Percentiles rank a stretch among this genome's conserved stretches.
These are phyloP conservation scores for Metacarcinus magister DNA, from an alignment of 2,888 invertebrate species.

Conservation along the genomic window DNA sequence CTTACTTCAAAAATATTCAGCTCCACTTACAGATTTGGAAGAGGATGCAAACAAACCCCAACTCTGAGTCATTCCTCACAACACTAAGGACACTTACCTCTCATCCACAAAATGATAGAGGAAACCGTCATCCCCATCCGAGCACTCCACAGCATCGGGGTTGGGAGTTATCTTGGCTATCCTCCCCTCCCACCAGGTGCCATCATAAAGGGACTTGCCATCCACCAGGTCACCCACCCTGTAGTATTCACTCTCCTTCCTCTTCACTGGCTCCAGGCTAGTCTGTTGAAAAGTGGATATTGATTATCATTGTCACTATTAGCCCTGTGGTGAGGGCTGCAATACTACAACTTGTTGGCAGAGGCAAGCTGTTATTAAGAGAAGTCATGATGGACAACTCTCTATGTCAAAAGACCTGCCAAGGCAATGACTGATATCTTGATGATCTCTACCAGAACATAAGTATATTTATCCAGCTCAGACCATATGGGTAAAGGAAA, in stretches of 20 bases:
- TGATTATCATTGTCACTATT: neutral
- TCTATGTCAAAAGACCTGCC: too few relatives aligned
- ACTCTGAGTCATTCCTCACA: neutral
- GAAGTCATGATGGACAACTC: too few relatives aligned
- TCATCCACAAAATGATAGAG: slow-evolving; percentile 84
- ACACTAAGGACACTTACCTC: slow-evolving; percentile 83
- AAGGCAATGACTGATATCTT: too few relatives aligned
- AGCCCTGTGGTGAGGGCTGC: too few relatives aligned
- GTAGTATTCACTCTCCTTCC: slow-evolving; percentile 82
- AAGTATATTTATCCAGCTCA: too few relatives aligned
- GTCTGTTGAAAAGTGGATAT: slow-evolving; percentile 3
- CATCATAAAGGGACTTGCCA: slow-evolving; percentile 87
- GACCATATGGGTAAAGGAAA: too few relatives aligned
- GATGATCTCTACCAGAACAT: too few relatives aligned
- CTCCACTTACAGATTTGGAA: neutral
- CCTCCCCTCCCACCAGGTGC: slow-evolving; percentile 91
- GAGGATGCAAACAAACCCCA: neutral
- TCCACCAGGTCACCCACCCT: slow-evolving; percentile 89
- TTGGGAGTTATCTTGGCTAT: slow-evolving; percentile 86
- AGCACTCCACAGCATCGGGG: slow-evolving; percentile 82
- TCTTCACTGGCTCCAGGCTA: neutral
- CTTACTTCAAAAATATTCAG: neutral
- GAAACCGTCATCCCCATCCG: slow-evolving; percentile 84
- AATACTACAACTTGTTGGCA: too few relatives aligned
- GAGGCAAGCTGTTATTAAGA: too few relatives aligned